Percentiles rank a stretch among this genome's conserved stretches.
Evolutionary conservation across 2,797 vertebrate genomes (phyloP).

Genomic region (Borostomias antarcticus): DNA sequence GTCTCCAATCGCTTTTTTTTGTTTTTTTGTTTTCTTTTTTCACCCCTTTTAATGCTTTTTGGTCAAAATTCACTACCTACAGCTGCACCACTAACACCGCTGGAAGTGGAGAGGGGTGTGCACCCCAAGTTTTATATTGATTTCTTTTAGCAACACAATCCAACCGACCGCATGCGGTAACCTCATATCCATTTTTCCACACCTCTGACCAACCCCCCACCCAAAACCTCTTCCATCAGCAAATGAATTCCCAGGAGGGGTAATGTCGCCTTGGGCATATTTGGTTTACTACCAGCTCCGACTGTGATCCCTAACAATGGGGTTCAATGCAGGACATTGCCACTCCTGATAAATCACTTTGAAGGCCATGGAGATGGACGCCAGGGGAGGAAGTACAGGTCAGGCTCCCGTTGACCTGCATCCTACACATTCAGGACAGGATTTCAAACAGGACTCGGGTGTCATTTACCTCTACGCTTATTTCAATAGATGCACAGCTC

Average conservation of each 20-base stretch:
- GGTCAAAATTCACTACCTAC: conserved; percentile 71
- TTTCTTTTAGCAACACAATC: conserved; percentile 70
- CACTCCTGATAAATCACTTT: conserved; percentile 71
- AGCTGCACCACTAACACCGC: conserved; percentile 47
- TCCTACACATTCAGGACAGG: conserved; percentile 22
- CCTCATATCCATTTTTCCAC: conserved; percentile 46
- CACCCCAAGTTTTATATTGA: conserved; percentile 56
- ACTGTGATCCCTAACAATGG: conserved; percentile 80
- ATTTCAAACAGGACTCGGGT: conserved; percentile 44
- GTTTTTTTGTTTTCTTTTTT: conserved; percentile 63
- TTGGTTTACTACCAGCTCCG: conserved; percentile 76
- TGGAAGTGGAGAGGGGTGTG: conserved; percentile 35
- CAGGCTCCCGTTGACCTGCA: conserved; percentile 49
- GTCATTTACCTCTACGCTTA: neutral
- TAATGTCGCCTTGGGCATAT: conserved; percentile 76
- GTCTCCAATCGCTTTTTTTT: conserved; percentile 30
- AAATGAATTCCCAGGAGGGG: conserved; percentile 73
- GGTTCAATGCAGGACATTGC: conserved; percentile 77
- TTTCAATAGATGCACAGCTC: too few relatives aligned
- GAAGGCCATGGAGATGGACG: conserved; percentile 55
- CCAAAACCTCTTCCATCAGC: conserved; percentile 47
- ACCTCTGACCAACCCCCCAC: conserved; percentile 42
- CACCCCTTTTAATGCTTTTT: conserved; percentile 49
- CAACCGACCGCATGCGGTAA: conserved; percentile 63
- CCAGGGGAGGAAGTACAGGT: conserved; percentile 54